Evolutionary conservation across 2,797 vertebrate genomes (phyloP).

Genomic region (Sebastes taczanowskii): DNA sequence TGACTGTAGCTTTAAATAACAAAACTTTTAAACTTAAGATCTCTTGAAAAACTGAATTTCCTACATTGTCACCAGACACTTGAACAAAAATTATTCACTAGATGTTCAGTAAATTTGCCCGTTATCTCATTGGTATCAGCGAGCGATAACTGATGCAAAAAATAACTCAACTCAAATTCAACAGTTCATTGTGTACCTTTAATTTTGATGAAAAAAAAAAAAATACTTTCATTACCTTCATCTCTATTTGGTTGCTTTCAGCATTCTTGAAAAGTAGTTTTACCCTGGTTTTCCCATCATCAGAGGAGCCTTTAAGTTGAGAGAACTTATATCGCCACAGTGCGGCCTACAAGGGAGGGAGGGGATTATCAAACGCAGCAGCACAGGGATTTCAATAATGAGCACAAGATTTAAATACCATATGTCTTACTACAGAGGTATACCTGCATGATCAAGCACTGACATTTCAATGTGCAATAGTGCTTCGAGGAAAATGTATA

Average conservation of each 20-base stretch:
- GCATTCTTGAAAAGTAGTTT: constrained; percentile 93
- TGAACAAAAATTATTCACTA: no score
- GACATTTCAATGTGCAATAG: constrained; percentile 2
- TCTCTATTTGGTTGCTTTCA: constrained; percentile 94
- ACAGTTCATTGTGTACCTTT: neutral
- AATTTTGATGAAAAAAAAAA: neutral
- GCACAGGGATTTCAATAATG: constrained; percentile 23
- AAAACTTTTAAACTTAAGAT: neutral
- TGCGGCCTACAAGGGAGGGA: constrained; percentile 75
- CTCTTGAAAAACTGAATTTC: neutral
- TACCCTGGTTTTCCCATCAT: constrained; percentile 92
- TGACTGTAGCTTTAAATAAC: neutral
- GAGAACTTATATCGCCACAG: constrained; percentile 96
- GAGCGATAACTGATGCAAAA: neutral
- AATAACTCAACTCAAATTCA: neutral
- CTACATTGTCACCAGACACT: neutral
- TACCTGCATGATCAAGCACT: constrained; percentile 12
- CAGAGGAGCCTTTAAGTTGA: constrained; percentile 96
- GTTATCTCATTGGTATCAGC: neutral
- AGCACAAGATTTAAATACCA: constrained; percentile 19
- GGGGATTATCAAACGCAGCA: constrained; percentile 10
- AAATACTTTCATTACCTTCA: constrained; percentile 83
- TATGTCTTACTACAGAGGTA: neutral
- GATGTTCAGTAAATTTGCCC: no score
- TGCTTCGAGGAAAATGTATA: constrained; percentile 8